Evolutionary conservation across 2,113 vertebrate genomes (phyloP).

Genomic region (Athene cunicularia): DNA sequence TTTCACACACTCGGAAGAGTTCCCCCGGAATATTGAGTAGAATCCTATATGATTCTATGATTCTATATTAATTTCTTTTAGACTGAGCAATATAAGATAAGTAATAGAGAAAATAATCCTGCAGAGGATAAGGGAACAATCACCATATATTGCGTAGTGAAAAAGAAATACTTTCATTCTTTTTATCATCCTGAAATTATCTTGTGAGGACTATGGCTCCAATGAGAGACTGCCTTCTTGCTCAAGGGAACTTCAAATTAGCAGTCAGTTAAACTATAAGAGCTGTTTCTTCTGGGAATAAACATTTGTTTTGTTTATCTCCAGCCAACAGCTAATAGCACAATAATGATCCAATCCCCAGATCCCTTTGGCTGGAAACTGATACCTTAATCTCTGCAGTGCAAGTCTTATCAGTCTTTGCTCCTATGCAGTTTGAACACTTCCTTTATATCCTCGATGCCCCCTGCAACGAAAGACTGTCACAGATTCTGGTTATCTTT

Average conservation of each 20-base stretch:
- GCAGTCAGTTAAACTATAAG: constrained; percentile 38
- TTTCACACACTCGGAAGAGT: not conserved
- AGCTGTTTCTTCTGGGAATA: constrained; percentile 38
- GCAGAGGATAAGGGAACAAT: not conserved
- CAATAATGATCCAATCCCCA: constrained; percentile 61
- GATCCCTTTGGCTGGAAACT: constrained; percentile 54
- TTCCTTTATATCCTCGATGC: not conserved
- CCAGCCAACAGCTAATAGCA: constrained; percentile 65
- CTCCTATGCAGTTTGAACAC: constrained; percentile 32
- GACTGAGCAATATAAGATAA: not conserved
- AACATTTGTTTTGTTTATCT: constrained; percentile 67
- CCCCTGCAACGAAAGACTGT: constrained; percentile 27
- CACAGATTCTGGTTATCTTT: constrained; percentile 39
- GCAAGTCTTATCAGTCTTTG: constrained; percentile 54
- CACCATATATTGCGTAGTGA: not conserved
- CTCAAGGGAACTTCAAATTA: constrained; percentile 62
- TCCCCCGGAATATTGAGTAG: not conserved
- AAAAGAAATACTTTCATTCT: not conserved
- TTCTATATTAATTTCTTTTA: not conserved
- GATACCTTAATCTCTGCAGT: constrained; percentile 63
- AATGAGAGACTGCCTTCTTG: not conserved
- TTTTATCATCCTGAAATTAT: constrained; percentile 23
- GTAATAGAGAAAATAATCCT: constrained; percentile 14
- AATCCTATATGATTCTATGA: not conserved
- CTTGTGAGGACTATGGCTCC: not conserved